phyloP scores from a whole-genome alignment of 2,113 vertebrate species.

The Tenebrosternarchus preto region DNA sequence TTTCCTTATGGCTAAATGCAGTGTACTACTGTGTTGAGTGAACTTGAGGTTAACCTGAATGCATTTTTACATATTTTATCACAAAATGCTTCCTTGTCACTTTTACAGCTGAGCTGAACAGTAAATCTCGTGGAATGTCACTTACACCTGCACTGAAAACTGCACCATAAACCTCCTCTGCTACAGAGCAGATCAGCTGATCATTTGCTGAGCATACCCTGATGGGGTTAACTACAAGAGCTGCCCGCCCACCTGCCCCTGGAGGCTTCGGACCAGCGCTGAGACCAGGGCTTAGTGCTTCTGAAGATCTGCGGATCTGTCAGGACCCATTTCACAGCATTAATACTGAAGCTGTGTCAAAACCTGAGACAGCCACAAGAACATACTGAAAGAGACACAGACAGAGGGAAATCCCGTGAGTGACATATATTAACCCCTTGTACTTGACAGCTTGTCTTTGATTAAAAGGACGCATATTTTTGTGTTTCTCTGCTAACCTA shows the following conservation, averaged over 20 bases:
- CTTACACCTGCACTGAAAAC: slow-evolving; percentile 6
- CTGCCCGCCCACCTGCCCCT: no score
- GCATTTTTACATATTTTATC: not conserved
- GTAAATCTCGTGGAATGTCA: slow-evolving; percentile 15
- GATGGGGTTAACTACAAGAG: no score
- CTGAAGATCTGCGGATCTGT: no score
- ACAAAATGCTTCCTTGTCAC: slow-evolving; percentile 7
- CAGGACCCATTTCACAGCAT: not conserved
- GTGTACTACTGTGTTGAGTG: not conserved
- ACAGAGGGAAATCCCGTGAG: not conserved
- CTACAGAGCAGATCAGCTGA: no score
- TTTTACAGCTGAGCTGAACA: not conserved
- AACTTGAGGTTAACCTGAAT: not conserved
- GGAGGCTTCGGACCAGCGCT: no score
- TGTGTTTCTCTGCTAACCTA: not conserved
- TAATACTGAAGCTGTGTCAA: not conserved
- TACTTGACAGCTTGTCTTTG: not conserved
- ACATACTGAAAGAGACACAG: not conserved
- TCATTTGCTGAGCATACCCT: no score
- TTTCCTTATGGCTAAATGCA: not conserved
- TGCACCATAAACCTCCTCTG: not conserved
- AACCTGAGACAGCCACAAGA: not conserved
- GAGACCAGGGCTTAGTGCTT: no score
- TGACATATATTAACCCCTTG: slow-evolving; percentile 5
- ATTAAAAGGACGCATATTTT: slow-evolving; percentile 15